These are phyloP conservation scores for Gerris buenoi DNA, from an alignment of 1,140 invertebrate species.

Conservation along the genomic window DNA sequence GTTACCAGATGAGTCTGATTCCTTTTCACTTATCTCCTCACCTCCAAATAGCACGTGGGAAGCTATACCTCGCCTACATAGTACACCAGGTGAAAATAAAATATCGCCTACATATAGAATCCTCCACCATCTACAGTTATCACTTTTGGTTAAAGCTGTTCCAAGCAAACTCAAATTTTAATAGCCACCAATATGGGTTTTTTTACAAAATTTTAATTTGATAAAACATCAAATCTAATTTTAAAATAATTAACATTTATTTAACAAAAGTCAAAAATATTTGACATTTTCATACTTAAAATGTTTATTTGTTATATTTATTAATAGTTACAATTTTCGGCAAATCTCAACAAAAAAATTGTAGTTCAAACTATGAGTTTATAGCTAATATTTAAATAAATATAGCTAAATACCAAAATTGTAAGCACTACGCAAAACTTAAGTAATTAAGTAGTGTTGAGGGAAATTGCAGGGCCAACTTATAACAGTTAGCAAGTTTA, in stretches of 20 bases:
- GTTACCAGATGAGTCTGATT: conserved; percentile 29
- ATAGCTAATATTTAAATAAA: no score
- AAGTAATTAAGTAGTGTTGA: no score
- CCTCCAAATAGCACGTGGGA: conserved; percentile 34
- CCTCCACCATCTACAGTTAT: neutral
- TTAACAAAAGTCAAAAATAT: neutral
- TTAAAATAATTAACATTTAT: neutral
- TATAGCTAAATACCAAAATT: no score
- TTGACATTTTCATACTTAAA: neutral
- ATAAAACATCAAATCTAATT: neutral
- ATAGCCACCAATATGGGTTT: neutral
- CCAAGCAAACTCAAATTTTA: conserved; percentile 1
- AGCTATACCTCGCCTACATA: conserved; percentile 33
- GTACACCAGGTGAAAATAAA: no score
- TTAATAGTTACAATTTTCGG: neutral
- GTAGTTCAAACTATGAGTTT: no score
- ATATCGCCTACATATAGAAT: neutral
- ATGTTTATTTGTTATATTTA: neutral
- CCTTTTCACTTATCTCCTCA: conserved; percentile 35
- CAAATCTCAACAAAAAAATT: no score
- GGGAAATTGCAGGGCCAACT: no score
- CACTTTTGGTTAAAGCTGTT: neutral
- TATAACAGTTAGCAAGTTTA: no score
- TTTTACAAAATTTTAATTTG: conserved; percentile 8
- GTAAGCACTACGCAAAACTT: no score